Conservation (phyloP, 2,888 invertebrate species). For the Cryptus armator region DNA sequence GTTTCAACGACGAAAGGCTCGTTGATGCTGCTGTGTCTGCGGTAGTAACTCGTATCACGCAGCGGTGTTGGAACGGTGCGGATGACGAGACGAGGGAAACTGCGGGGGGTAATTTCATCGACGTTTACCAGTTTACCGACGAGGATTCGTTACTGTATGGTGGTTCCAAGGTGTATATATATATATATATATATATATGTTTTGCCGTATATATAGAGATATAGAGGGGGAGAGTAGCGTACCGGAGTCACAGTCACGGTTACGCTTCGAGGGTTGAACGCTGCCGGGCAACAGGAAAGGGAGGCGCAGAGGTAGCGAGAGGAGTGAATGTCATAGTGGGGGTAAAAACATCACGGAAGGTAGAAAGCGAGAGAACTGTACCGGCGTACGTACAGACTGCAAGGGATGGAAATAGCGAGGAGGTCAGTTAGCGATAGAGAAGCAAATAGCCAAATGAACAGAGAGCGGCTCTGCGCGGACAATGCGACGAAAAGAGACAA, state of each 20-base stretch:
- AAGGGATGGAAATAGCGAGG: slow-evolving; percentile 50
- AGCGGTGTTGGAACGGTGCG: too few species aligned
- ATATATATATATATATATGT: not conserved
- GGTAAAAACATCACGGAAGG: slow-evolving; percentile 40
- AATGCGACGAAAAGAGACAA: slow-evolving; percentile 38
- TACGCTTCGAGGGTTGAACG: slow-evolving; percentile 81
- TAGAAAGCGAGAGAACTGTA: slow-evolving; percentile 53
- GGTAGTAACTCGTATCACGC: slow-evolving; percentile 7
- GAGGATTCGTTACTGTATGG: slow-evolving; percentile 31
- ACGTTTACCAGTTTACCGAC: not conserved
- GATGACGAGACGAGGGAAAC: not conserved
- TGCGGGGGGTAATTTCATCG: slow-evolving; percentile 21
- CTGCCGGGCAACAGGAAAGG: slow-evolving; percentile 65
- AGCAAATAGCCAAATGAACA: slow-evolving; percentile 23
- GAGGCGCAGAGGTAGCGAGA: slow-evolving; percentile 20
- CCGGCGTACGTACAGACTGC: slow-evolving; percentile 15
- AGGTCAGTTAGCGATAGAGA: slow-evolving; percentile 38
- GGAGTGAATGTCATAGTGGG: slow-evolving; percentile 66
- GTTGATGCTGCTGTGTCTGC: slow-evolving; percentile 20
- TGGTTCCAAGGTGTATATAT: not conserved
- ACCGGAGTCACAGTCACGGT: slow-evolving; percentile 83
- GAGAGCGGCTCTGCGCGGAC: slow-evolving; percentile 23
- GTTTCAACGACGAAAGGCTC: not conserved
- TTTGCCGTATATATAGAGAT: not conserved
- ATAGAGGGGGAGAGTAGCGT: slow-evolving; percentile 2